Conservation (phyloP, 2,113 vertebrate genomes). For the Neodon shergylaensis region DNA sequence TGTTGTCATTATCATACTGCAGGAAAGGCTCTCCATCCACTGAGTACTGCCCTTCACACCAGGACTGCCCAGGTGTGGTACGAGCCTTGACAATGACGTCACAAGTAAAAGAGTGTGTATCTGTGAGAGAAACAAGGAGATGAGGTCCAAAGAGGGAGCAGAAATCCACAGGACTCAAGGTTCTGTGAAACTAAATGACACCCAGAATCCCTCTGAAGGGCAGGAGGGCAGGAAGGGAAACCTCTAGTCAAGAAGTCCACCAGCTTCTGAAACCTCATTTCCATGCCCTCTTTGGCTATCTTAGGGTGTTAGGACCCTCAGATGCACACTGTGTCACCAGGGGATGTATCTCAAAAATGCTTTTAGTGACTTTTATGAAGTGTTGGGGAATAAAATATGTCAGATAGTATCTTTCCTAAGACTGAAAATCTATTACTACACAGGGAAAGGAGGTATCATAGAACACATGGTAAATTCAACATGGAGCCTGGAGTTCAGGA, state of each 20-base stretch:
- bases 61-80: neutral
- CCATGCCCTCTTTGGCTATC: rapidly evolving
- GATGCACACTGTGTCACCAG: neutral
- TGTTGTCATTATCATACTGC: neutral
- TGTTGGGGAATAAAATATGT: neutral
- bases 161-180: neutral
- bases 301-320: neutral
- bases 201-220: neutral
- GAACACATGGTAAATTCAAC: too few relatives aligned
- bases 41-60: neutral
- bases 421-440: too few relatives aligned
- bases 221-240: neutral
- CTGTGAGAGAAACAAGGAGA: neutral
- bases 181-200: neutral
- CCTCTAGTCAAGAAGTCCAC: neutral
- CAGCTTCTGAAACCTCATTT: neutral
- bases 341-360: neutral
- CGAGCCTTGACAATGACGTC: neutral
- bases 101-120: neutral
- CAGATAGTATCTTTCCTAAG: too few relatives aligned
- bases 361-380: neutral
- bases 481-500: too few relatives aligned
- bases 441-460: too few relatives aligned
- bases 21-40: neutral
- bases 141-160: neutral